Conservation (phyloP, 2,113 vertebrate species). For the Typhlomys cinereus region DNA sequence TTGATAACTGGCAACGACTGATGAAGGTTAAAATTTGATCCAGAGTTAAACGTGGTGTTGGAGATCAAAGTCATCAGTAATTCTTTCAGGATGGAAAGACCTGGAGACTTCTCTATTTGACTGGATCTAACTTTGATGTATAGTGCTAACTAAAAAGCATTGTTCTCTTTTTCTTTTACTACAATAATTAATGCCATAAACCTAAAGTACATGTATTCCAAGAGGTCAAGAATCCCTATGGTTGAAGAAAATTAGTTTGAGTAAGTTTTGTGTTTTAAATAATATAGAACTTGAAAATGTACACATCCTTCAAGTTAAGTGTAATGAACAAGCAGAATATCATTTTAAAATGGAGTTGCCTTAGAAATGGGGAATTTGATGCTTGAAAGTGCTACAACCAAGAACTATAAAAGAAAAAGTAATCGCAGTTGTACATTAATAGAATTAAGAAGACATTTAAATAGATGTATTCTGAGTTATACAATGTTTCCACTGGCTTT, state of each 20-base stretch:
- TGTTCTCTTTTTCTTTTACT: conserved; percentile 53
- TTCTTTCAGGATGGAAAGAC: conserved; percentile 51
- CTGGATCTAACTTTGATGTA: conserved; percentile 67
- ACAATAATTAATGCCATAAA: conserved; percentile 49
- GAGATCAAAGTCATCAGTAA: conserved; percentile 61
- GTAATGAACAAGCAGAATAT: not conserved
- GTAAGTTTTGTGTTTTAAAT: not conserved
- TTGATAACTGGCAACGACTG: conserved; percentile 44
- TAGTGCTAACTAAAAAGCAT: conserved; percentile 16
- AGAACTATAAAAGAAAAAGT: not conserved
- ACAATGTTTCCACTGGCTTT: not conserved
- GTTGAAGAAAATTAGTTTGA: conserved; percentile 19
- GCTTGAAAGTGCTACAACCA: not conserved
- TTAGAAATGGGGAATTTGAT: not conserved
- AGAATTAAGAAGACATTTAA: too few species aligned
- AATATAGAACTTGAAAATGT: not conserved
- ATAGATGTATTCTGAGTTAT: not conserved
- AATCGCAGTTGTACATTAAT: not conserved
- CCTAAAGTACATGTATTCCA: not conserved
- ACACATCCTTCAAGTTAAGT: not conserved
- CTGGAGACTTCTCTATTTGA: conserved; percentile 55
- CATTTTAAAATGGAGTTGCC: not conserved
- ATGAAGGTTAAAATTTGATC: conserved; percentile 48
- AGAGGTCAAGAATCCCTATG: not conserved
- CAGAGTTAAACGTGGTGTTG: not conserved